These are phyloP conservation scores for Crocuta crocuta DNA, from an alignment of 2,113 vertebrate genomes.

Conservation along the genomic window DNA sequence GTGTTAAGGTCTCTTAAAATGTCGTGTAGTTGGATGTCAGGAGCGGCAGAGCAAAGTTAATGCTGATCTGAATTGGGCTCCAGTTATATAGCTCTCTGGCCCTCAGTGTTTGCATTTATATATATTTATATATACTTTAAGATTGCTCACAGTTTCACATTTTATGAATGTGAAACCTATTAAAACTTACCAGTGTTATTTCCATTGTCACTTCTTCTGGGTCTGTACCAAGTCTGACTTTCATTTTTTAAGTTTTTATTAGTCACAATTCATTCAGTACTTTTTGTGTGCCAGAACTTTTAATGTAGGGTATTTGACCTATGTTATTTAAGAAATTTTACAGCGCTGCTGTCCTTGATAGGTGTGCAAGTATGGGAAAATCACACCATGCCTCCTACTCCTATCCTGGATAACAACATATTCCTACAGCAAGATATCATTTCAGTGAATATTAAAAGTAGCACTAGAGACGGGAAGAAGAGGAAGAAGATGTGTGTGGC, in stretches of 20 bases:
- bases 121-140: not conserved
- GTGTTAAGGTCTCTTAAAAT: not conserved
- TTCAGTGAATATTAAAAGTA: constrained; percentile 19
- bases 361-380: not conserved
- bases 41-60: not conserved
- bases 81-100: not conserved
- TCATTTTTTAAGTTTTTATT: constrained; percentile 4
- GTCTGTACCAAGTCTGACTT: not conserved
- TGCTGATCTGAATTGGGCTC: not conserved
- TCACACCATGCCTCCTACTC: not conserved
- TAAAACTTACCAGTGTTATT: not conserved
- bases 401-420: not conserved
- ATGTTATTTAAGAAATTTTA: not conserved
- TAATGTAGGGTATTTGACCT: not conserved
- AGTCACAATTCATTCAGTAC: not conserved
- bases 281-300: not conserved
- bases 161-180: not conserved
- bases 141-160: constrained; percentile 4
- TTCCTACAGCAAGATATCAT: constrained; percentile 3
- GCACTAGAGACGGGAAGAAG: not conserved
- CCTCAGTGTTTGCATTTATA: not conserved
- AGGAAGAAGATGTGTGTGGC: not conserved
- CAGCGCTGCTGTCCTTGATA: not conserved
- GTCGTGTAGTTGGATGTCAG: not conserved
- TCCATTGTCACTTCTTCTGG: constrained; percentile 12